Base-by-base conservation (phyloP, 2,797 vertebrate genomes). In the Cuniculus paca region DNA sequence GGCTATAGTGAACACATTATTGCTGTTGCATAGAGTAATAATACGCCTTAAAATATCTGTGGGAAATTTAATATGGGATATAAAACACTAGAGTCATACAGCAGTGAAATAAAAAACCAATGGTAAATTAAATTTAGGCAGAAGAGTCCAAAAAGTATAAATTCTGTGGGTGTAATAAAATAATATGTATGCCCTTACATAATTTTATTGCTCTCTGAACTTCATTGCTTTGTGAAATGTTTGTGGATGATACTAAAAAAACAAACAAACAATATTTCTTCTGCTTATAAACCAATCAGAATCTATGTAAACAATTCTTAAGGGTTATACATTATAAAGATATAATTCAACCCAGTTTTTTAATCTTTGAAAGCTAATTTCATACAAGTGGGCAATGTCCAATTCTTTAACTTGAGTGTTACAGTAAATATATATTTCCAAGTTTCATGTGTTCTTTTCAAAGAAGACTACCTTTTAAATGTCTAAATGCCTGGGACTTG, bases 71-170 rank as follows among this genome's bases (percentile, higher is more conserved):
- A 80, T 95, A 97, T 89, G 60, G 58, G 34, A 79, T 96, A 95
- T 88, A 97, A 97, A 90, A 88, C 12, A 54, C 2, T 42, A 86
- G 91, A 92, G 86, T 82, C 93, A 95, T 31, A 88, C 24, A 90
- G 91, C 42, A 68, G 81, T 86, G 54, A 97, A 98, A 83, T 93
- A 65, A 88, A 58, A 97, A 94, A 45, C 39, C 39, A 70, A 72
- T 26, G 78, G 26, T 77, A 95, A 72, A 45, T 94, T 84, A 92
- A 96, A 85, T 81, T 88, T 98, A 89, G 26, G 79, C 60, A n/a
- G 81, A 60, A 96, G 93, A 31, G 54, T 96, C 86, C 94, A 86
- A 97, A 97, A 97, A 91, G 93, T 94, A 68, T 45, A 98, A 96
- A 96, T 98, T 97, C 81, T 45, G 31, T 91, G 78, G 45, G 85